Evolutionary conservation across 2,888 invertebrate species (phyloP).

Genomic region (Lottia scabra): DNA sequence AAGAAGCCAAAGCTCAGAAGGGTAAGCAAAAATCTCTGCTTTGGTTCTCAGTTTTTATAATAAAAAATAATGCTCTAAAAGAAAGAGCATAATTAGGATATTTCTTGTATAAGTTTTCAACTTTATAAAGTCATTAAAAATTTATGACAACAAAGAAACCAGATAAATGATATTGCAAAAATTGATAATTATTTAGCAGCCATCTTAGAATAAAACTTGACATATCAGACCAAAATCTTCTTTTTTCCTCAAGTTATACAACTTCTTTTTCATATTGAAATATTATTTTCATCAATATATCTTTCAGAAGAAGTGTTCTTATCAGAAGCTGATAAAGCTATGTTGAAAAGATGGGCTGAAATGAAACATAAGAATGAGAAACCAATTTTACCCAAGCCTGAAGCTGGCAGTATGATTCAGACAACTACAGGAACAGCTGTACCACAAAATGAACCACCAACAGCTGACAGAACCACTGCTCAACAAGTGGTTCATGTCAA

Average conservation of each 20-base stretch:
- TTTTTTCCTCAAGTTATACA: neutral
- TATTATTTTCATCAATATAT: no score
- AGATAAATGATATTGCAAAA: no score
- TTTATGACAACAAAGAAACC: no score
- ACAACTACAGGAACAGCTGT: slow-evolving; percentile 2
- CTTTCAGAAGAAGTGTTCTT: slow-evolving; percentile 31
- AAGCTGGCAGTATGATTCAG: slow-evolving; percentile 9
- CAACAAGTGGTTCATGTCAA: neutral
- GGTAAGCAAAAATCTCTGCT: neutral
- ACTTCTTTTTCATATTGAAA: neutral
- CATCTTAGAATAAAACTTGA: no score
- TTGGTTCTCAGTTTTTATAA: no score
- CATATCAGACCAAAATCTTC: neutral
- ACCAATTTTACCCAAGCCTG: slow-evolving; percentile 6
- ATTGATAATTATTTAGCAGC: no score
- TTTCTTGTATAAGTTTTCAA: no score
- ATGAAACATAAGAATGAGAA: slow-evolving; percentile 56
- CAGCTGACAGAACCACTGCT: neutral
- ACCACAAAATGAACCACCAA: slow-evolving; percentile 8
- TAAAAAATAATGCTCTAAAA: no score
- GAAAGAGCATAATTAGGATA: neutral
- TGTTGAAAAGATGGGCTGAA: slow-evolving; percentile 63
- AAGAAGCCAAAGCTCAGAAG: neutral
- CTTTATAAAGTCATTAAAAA: neutral
- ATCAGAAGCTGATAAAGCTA: slow-evolving; percentile 59